Base-by-base conservation (phyloP, 2,888 invertebrate species). In the Furcula furcula region DNA sequence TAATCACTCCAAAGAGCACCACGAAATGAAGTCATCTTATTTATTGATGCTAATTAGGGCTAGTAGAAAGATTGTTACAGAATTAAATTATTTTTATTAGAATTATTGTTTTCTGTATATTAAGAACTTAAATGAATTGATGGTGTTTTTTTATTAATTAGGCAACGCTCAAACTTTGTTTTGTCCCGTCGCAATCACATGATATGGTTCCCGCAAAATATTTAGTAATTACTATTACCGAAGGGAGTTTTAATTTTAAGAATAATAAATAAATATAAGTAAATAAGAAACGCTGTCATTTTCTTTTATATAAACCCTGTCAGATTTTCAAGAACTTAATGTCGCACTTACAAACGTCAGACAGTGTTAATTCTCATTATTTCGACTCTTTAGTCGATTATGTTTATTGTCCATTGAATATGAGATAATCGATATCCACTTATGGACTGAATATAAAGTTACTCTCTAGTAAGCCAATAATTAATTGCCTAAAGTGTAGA, bases 51-150 rank as follows among this genome's bases (percentile, higher is more conserved):
- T 78, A 72, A 74, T 75, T 80, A 80, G 72, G 70, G 62, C 75
- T 74, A 77, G 66, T 81, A 76, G 63, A 63, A 68, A 72, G 74
- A 75, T 81, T 78, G 71, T 81, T 79, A 78, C 69, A 74, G 67
- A 75, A 77, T 76, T 83, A 85, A 83, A 82, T 84, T 81, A 82
- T 83, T 75, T 77, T 78, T 73, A 73, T 75, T 77, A 75, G 65
- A 60, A 72, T 67, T 71, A 76, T 70, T 72, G 76, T 85, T 77
- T 82, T 86, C 76, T 86, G 81, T 86, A 83, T 85, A 84, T 84
- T 83, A 76, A 75, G 76, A 57, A 67, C 75, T 71, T 64, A 60
- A 72, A 80, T 76, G 73, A 64, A 65, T 74, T 78, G 68, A 78
- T 71, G 54, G 53, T 73, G 66, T 78, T 68, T 78, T 73, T 76